Evolutionary conservation across 2,797 vertebrate genomes (phyloP).

Genomic region (Epinephelus malabaricus): DNA sequence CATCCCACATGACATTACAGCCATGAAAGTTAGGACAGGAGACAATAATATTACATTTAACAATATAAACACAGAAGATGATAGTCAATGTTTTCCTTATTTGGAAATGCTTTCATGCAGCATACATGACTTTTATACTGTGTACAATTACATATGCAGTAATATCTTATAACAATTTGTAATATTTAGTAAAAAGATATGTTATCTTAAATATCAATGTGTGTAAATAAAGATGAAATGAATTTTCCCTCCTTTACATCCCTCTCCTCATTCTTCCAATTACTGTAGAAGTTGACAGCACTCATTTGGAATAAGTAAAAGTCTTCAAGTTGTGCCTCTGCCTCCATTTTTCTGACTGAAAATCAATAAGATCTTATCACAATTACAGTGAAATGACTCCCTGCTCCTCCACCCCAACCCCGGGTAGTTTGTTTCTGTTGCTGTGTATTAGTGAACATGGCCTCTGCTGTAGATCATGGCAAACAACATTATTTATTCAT

Average conservation of each 20-base stretch:
- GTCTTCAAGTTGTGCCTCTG: conserved; percentile 17
- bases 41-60: no score
- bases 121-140: background rate
- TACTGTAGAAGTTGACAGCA: conserved; percentile 14
- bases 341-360: conserved; percentile 43
- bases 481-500: conserved; percentile 81
- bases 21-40: no score
- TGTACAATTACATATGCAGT: background rate
- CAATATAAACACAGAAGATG: no score
- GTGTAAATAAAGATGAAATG: background rate
- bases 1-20: no score
- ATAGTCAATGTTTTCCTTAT: no score
- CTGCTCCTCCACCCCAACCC: background rate
- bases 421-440: conserved; percentile 48
- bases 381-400: conserved; percentile 41
- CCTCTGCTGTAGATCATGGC: conserved; percentile 68
- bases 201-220: background rate
- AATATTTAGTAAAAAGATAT: background rate
- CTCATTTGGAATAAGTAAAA: conserved; percentile 29
- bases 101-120: background rate
- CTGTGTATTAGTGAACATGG: conserved; percentile 57
- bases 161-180: background rate
- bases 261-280: background rate
- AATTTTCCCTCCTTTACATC: background rate
- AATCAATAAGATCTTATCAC: conserved; percentile 49